Evolutionary conservation across 2,888 invertebrate genomes (phyloP).

Genomic region (Priocnemis perturbator): DNA sequence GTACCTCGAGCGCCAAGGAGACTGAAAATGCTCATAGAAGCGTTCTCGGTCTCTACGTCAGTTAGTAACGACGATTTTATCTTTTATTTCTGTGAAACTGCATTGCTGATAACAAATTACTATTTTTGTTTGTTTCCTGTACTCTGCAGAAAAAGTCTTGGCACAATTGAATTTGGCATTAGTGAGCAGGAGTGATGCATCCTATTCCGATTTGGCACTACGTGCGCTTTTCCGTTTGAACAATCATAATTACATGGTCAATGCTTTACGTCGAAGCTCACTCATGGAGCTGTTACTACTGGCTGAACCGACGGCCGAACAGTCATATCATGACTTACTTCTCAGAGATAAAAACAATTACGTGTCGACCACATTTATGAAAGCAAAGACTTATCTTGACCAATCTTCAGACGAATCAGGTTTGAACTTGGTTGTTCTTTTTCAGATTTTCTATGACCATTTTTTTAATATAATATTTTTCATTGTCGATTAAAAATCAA

Average conservation of each 20-base stretch:
- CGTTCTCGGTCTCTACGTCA: constrained; percentile 88
- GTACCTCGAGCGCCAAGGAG: constrained; percentile 77
- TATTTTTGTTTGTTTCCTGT: constrained; percentile 43
- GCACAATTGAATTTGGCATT: constrained; percentile 93
- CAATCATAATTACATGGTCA: constrained; percentile 96
- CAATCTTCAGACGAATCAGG: constrained; percentile 69
- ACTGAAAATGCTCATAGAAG: constrained; percentile 80
- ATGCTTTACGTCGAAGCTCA: constrained; percentile 90
- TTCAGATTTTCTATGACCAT: too few species aligned
- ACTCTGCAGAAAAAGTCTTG: constrained; percentile 85
- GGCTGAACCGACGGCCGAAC: constrained; percentile 91
- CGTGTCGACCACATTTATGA: constrained; percentile 68
- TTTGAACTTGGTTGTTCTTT: too few species aligned
- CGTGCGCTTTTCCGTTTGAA: constrained; percentile 94
- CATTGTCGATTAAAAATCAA: background rate
- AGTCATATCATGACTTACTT: constrained; percentile 87
- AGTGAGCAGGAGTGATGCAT: constrained; percentile 91
- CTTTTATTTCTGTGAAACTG: too few species aligned
- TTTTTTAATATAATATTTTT: too few species aligned
- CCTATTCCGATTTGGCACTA: constrained; percentile 89
- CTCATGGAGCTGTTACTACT: constrained; percentile 88
- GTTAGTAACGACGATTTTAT: constrained; percentile 76
- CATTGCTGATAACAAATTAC: constrained; percentile 17
- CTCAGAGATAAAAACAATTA: constrained; percentile 67
- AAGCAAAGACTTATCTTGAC: constrained; percentile 67